phyloP scores from a whole-genome alignment of 2,888 invertebrate species.

The Cybosia mesomella region DNA sequence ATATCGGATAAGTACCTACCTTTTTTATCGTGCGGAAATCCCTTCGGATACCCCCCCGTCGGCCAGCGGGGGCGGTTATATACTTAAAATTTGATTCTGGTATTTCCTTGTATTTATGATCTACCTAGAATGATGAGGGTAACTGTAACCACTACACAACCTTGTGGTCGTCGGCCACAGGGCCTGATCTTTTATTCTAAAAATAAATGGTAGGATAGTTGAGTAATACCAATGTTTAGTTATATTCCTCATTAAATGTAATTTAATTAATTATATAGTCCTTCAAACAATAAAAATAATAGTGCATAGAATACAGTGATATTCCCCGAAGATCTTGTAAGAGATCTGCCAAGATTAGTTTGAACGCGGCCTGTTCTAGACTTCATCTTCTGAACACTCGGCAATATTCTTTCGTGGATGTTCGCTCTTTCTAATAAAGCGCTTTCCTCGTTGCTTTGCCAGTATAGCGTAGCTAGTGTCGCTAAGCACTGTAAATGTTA shows the following conservation, averaged over 20 bases:
- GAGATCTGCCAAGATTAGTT: not conserved
- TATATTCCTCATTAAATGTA: not conserved
- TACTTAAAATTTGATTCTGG: too few species aligned
- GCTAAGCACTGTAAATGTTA: slow-evolving; percentile 62
- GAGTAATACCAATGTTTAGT: not conserved
- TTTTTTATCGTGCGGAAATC: too few species aligned
- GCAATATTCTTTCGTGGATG: not conserved
- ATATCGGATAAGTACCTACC: too few species aligned
- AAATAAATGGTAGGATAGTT: too few species aligned
- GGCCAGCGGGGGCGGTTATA: too few species aligned
- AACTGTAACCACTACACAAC: too few species aligned
- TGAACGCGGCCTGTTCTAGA: slow-evolving; percentile 14
- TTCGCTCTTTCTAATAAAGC: slow-evolving; percentile 46
- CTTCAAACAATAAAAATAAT: not conserved
- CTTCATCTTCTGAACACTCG: slow-evolving; percentile 16
- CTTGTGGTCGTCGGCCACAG: too few species aligned
- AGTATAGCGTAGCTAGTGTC: slow-evolving; percentile 62
- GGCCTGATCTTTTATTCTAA: too few species aligned
- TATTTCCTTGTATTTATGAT: too few species aligned
- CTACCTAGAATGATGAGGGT: too few species aligned
- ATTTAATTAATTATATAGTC: too few species aligned
- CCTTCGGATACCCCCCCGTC: too few species aligned
- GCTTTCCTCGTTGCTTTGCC: slow-evolving; percentile 64
- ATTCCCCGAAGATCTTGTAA: not conserved
- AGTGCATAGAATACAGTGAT: not conserved